Base-by-base conservation (phyloP, 2,113 vertebrate species). In the Myodes glareolus region DNA sequence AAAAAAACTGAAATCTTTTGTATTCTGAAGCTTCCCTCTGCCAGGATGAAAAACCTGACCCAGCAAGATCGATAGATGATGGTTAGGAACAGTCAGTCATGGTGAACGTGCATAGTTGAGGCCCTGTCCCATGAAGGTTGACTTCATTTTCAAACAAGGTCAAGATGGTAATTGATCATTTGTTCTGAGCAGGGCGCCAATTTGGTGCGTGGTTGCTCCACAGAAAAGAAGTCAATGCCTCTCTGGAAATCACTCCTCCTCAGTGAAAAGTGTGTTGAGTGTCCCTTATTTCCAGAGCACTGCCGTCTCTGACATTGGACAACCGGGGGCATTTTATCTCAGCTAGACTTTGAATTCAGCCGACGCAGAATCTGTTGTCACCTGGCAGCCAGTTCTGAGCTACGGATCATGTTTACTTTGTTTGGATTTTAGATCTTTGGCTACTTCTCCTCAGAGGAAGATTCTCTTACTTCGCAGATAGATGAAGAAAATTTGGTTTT, bases 381-480 rank as follows among this genome's bases (percentile, higher is more conserved):
- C 45, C 36, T 11, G n/a, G 36, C 7, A 86, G 11, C 14, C 58
- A 55, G 3, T 88, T 94, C 29, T 61, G 61, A 92, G 31, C 47
- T 11, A 50, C 12, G n/a, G 13, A 33, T 29, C 12, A 16, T 76
- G 16, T 81, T 90, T 76, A 14, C 7, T 12, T 47, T 96, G n/a
- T 96, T 96, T 65, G 89, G 45, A 92, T 82, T 98, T 95, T 88
- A 99, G 98, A 97, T 99, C 95, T 99, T 99, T 97, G 98, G 98
- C 90, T 99, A 96, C 95, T 98, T 98, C 92, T 89, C 68, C 45
- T 84, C 67, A 68, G 92, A 98, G 86, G 96, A 88, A 17, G 86
- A 84, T 94, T 11, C 13, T 55, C 14, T 84, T 17, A 7, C 88
- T 97, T 72, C 97, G 29, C 96, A 97, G 0, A 5, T 93, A 0